Percentiles rank a stretch among this genome's conserved stretches.
phyloP scores from a whole-genome alignment of 2,797 vertebrate species.

The Parauchenoglanis punctatus region DNA sequence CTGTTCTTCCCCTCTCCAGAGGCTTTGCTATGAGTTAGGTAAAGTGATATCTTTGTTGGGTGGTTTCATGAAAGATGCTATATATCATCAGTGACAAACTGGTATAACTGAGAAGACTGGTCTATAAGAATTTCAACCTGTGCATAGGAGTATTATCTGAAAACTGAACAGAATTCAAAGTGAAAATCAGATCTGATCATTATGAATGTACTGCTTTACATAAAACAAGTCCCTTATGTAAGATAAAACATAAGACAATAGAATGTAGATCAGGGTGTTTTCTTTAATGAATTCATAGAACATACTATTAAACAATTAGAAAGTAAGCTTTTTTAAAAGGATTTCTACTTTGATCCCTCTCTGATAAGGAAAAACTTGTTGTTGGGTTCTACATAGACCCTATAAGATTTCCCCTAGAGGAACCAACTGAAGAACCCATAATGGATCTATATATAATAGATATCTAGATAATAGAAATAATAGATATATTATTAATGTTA shows the following conservation, averaged over 20 bases:
- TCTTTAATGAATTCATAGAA: neutral
- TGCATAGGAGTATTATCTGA: conserved; percentile 32
- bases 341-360: neutral
- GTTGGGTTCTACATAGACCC: neutral
- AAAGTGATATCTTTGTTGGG: conserved; percentile 55
- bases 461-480: no score
- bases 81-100: conserved; percentile 38
- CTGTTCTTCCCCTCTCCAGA: conserved; percentile 42
- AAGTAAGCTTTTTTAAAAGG: neutral
- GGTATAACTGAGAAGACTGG: conserved; percentile 17
- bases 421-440: neutral
- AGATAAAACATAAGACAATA: neutral
- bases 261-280: neutral
- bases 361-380: neutral
- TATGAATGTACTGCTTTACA: conserved; percentile 14
- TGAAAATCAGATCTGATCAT: conserved; percentile 7
- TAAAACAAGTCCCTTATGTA: neutral
- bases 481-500: neutral
- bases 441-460: neutral
- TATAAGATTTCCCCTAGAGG: neutral
- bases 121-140: conserved; percentile 51
- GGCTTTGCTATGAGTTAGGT: conserved; percentile 52
- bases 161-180: conserved; percentile 46
- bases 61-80: conserved; percentile 40
- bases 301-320: neutral